Conservation (phyloP, 2,113 vertebrate species). For the rabbit (Oryctolagus cuniculus) region DNA sequence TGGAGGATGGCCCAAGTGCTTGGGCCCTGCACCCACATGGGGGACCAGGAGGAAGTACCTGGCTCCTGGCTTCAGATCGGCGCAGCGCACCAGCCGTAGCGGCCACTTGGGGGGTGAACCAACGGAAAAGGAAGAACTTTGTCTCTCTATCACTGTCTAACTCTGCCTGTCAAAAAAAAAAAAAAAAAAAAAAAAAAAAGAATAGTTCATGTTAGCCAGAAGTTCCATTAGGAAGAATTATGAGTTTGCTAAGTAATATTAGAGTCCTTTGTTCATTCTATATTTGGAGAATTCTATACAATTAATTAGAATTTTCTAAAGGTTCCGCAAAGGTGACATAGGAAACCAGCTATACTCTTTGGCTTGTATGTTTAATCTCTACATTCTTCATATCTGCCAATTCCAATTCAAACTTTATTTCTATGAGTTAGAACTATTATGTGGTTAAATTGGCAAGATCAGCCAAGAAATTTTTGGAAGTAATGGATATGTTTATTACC, state of each 20-base stretch:
- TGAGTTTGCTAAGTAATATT: slow-evolving; percentile 33
- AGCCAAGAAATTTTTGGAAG: background rate
- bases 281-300: slow-evolving; percentile 11
- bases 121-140: too few relatives aligned
- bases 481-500: background rate
- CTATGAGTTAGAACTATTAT: slow-evolving; percentile 31
- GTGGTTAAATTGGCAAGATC: background rate
- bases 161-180: too few relatives aligned
- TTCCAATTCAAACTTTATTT: slow-evolving; percentile 32
- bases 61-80: too few relatives aligned
- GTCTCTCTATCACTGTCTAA: too few relatives aligned
- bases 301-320: slow-evolving; percentile 32
- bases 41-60: too few relatives aligned
- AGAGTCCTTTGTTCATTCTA: slow-evolving; percentile 10
- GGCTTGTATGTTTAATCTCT: background rate
- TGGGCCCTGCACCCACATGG: too few relatives aligned
- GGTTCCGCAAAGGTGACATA: background rate
- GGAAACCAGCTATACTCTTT: background rate
- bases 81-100: too few relatives aligned
- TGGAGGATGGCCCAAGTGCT: too few relatives aligned
- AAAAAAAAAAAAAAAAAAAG: too few relatives aligned
- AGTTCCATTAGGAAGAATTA: background rate
- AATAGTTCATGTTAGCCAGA: background rate
- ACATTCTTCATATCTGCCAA: slow-evolving; percentile 12
- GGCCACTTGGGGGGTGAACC: too few relatives aligned